Conservation (phyloP, 1,140 invertebrate genomes). For the Ceratosolen solmsi region DNA sequence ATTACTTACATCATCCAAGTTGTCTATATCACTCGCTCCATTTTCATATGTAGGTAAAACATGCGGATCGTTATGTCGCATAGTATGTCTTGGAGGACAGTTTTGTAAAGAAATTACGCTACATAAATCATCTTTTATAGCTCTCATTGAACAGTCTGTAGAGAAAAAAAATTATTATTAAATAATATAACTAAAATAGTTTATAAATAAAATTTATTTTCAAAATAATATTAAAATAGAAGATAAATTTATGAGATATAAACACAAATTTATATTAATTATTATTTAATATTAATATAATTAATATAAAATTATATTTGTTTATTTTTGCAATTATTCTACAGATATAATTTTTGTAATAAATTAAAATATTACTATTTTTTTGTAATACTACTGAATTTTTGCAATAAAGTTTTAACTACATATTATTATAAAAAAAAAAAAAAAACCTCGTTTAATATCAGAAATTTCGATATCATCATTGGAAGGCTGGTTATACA, state of each 20-base stretch:
- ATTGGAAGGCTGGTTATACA: constrained; percentile 82
- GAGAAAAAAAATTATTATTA: too few relatives aligned
- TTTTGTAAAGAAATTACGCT: constrained; percentile 63
- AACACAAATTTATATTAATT: too few relatives aligned
- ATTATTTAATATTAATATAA: too few relatives aligned
- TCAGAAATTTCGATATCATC: constrained; percentile 57
- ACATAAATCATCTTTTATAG: constrained; percentile 63
- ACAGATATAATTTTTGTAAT: too few relatives aligned
- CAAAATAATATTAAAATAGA: constrained; percentile 9
- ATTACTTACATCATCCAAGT: constrained; percentile 89
- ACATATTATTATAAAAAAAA: too few relatives aligned
- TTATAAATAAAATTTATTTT: too few relatives aligned
- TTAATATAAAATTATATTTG: too few relatives aligned
- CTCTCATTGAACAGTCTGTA: constrained; percentile 60
- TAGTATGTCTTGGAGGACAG: constrained; percentile 77
- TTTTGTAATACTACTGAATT: too few relatives aligned
- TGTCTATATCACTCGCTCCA: constrained; percentile 91
- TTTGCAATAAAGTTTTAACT: too few relatives aligned
- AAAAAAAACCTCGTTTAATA: constrained; percentile 59
- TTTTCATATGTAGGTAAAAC: constrained; percentile 87
- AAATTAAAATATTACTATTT: too few relatives aligned
- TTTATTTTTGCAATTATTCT: too few relatives aligned
- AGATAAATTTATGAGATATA: background rate
- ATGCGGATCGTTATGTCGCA: constrained; percentile 80
- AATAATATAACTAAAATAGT: too few relatives aligned